Base-by-base conservation (phyloP, 2,797 vertebrate species). In the Labeo calbasu region DNA sequence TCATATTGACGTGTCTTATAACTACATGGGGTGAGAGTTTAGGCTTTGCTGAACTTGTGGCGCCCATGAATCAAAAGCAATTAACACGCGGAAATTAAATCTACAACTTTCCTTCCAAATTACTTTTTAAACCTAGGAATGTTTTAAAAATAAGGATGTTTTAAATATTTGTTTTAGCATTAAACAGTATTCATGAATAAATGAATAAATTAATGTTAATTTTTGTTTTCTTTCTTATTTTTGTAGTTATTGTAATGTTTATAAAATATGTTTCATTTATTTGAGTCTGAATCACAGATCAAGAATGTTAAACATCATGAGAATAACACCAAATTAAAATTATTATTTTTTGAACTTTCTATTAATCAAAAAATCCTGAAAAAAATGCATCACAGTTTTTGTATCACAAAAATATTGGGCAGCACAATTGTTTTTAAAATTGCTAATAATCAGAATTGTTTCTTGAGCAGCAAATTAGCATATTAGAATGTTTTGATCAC, bases 1-100 rank as follows among this genome's bases (percentile, higher is more conserved):
- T 86, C 79, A 78, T 66, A 51, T 63, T 63, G 80, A 51, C 70
- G 36, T 76, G 81, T 83, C 32, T 19, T 68, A 43, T 83, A 68
- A 76, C 32, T 68, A 57, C 61, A 77, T 77, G 72, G 50, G 61
- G 72, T 86, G 73, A 83, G 81, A 83, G 63, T 36, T 46, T 57
- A 68, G 23, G 57, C 40, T 82, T 82, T 79, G 80, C 73, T 78
- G 80, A 78, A 55, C 66, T 78, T 46, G 32, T 82, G 84, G 65
- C 84, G 10, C 84, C 66, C 53, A 55, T 25, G 55, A 61, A 53
- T 69, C 10, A 65, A 69, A 77, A 77, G 63, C 50, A 83, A 69
- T 77, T 77, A 77, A 76, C 59, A 83, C n/a, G 5, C 19, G 2
- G 15, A 57, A 53, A 68, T 40, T 43, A 48, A 59, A 81, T 48